Evolutionary conservation across 2,888 invertebrate genomes (phyloP), one percentile per base, ranked within the genome.

Genomic region (Tenthredo distinguenda): DNA sequence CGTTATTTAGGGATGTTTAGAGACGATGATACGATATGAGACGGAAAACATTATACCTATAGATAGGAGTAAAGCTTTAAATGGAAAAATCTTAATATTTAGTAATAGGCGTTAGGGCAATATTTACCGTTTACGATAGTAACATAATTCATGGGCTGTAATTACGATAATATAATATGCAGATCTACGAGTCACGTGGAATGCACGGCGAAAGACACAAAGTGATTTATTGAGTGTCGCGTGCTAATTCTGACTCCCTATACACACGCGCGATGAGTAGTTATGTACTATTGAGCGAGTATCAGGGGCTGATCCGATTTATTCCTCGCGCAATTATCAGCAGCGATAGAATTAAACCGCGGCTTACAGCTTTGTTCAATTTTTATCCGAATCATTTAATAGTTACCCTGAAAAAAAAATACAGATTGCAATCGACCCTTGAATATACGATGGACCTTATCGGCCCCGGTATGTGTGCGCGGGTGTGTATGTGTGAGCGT

Each of bases 181-280:
- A 84, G 85, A 81, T 83, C 86, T 84, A 86, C 87, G 85, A 85
- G 31, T 85, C 84, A 86, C 85, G 88, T 74, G 84, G 84, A 68
- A 62, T 88, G 90, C 88, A 87, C 82, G 83, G 87, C 81, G 87
- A 88, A 89, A 89, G 88, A 89, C 90, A 87, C 87, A 90, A 90
- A 90, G 90, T 90, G 90, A 91, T 90, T 89, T 88, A 86, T 86
- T 87, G 86, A 83, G 87, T 88, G 85, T 86, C 83, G 86, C 86
- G 85, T 84, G 68, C 85, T 74, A 68, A 68, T 76, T 85, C 43
- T 85, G 40, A 79, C 68, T 76, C 43, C 62, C 43, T 37, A 21
- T 6, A 72, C 58, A 50, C 84, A 85, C 58, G 82, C 26, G 62
- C 83, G 43, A 71, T 68, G 50, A 77, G 50, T 82, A 77, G 37